phyloP scores from a whole-genome alignment of 2,113 vertebrate species.

The Typhlomys cinereus region DNA sequence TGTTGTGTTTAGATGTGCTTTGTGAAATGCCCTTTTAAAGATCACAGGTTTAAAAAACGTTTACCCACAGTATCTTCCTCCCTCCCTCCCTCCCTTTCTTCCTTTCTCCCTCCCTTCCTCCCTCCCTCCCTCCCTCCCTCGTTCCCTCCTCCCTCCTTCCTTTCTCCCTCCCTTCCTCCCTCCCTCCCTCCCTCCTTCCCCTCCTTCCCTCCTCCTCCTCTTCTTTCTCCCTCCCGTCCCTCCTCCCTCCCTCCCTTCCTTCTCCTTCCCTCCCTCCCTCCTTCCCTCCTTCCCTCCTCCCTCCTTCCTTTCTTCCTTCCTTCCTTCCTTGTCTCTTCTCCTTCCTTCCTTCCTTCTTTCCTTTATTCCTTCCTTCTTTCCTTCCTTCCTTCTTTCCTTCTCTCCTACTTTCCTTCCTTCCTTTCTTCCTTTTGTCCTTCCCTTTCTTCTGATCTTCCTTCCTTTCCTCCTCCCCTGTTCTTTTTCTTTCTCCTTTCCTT shows the following conservation, averaged over 20 bases:
- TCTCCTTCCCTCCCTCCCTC: not conserved
- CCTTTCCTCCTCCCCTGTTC: no score
- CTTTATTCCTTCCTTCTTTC: no score
- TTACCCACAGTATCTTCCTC: not conserved
- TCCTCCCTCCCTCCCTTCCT: no score
- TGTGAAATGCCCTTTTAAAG: not conserved
- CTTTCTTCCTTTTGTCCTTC: not conserved
- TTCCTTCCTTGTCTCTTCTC: not conserved
- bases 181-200: no score
- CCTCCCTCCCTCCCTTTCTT: not conserved
- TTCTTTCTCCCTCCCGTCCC: no score
- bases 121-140: not conserved
- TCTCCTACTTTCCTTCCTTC: not conserved
- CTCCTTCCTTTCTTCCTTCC: not conserved
- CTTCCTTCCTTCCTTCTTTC: no score
- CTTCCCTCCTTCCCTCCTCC: not conserved
- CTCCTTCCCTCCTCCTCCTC: not conserved
- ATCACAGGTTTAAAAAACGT: slow-evolving; percentile 15
- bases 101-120: no score
- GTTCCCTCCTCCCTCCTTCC: not conserved
- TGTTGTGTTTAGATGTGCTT: not conserved
- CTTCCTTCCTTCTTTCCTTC: not conserved
- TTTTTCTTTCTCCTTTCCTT: not conserved
- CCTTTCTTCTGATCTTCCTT: not conserved
- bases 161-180: not conserved